Evolutionary conservation across 2,888 invertebrate genomes (phyloP).

Genomic region (Neoscelio sp.): DNA sequence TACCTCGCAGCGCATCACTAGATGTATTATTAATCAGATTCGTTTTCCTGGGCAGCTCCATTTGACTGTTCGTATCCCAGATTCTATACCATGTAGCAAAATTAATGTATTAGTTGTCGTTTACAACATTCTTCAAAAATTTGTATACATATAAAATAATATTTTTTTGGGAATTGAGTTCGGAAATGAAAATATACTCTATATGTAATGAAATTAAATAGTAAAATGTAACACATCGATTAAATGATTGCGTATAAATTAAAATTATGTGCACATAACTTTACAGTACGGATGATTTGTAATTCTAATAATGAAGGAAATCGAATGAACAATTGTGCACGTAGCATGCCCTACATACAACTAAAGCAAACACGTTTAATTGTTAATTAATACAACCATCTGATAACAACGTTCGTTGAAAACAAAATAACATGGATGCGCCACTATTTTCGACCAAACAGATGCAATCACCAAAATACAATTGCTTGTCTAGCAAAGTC

Average conservation of each 20-base stretch:
- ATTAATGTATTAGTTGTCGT: conserved; percentile 6
- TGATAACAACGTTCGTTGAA: conserved; percentile 35
- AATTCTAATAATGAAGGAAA: conserved; percentile 46
- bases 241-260: conserved; percentile 10
- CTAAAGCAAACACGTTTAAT: conserved; percentile 46
- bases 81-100: conserved; percentile 7
- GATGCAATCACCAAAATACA: conserved; percentile 36
- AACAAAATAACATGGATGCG: conserved; percentile 33
- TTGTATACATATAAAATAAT: too few species aligned
- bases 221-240: too few species aligned
- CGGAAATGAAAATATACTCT: too few species aligned
- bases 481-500: conserved; percentile 7
- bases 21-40: conserved; percentile 45
- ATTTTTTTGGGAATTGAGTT: too few species aligned
- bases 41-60: conserved; percentile 20
- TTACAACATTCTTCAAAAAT: not conserved
- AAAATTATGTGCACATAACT: conserved; percentile 10
- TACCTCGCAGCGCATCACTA: conserved; percentile 44
- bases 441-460: conserved; percentile 40
- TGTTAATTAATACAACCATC: conserved; percentile 44
- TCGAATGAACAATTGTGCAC: conserved; percentile 39
- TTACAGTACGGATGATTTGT: conserved; percentile 23
- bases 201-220: too few species aligned
- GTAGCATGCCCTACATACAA: conserved; percentile 19
- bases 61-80: conserved; percentile 22